phyloP scores from a whole-genome alignment of 2,797 vertebrate genomes.

The Meda fulgida region DNA sequence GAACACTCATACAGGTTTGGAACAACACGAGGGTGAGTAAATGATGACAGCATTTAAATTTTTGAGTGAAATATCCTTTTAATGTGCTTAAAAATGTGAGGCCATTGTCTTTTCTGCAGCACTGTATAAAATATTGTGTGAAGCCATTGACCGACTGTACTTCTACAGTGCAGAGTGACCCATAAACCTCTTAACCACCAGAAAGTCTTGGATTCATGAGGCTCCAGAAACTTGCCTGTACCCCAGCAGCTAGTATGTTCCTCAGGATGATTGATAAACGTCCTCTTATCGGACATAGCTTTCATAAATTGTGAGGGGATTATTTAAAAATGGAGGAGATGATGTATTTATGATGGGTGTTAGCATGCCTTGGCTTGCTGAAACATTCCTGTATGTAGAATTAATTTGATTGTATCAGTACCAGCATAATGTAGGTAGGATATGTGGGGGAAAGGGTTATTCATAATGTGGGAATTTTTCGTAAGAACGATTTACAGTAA shows the following conservation, averaged over 20 bases:
- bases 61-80: too few species aligned
- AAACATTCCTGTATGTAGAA: not conserved
- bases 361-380: constrained; percentile 1
- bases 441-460: not conserved
- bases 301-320: not conserved
- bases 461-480: not conserved
- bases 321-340: not conserved
- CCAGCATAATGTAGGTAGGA: not conserved
- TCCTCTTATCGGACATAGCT: not conserved
- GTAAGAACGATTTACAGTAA: not conserved
- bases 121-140: too few species aligned
- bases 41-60: too few species aligned
- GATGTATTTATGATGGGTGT: not conserved
- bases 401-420: not conserved
- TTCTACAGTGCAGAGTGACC: constrained; percentile 70
- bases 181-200: constrained; percentile 77
- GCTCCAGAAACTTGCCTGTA: constrained; percentile 44
- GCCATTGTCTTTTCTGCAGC: not conserved
- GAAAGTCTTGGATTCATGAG: constrained; percentile 71
- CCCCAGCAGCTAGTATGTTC: not conserved
- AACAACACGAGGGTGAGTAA: too few species aligned
- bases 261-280: not conserved
- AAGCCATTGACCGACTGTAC: constrained; percentile 26
- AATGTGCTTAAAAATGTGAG: not conserved
- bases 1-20: too few species aligned